These are phyloP conservation scores for Drosophila paranaensis DNA, from an alignment of 2,888 invertebrate species.

Conservation along the genomic window DNA sequence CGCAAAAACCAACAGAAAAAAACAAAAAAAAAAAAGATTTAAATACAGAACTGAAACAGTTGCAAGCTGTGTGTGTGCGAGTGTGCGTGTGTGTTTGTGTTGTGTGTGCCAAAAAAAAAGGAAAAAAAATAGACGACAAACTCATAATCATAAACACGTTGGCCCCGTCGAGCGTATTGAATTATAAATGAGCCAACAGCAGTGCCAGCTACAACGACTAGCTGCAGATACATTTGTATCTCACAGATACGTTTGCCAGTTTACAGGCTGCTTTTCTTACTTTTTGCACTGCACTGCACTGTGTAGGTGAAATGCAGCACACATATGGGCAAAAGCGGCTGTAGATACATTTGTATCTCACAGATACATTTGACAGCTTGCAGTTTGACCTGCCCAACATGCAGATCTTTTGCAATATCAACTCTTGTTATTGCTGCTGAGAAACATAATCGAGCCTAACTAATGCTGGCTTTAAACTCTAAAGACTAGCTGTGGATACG, in stretches of 20 bases:
- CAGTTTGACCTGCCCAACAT: neutral
- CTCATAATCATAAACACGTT: conserved; percentile 70
- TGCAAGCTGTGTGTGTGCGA: conserved; percentile 11
- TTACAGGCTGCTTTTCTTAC: conserved; percentile 14
- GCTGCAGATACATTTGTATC: conserved; percentile 44
- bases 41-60: conserved; percentile 14
- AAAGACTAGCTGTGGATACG: neutral
- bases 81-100: neutral
- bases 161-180: conserved; percentile 35
- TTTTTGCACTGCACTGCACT: neutral
- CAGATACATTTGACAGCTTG: neutral
- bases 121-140: conserved; percentile 37
- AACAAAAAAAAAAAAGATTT: conserved; percentile 21
- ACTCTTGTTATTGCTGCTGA: too few species aligned
- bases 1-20: conserved; percentile 45
- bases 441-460: too few species aligned
- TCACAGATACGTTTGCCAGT: conserved; percentile 14
- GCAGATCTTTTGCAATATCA: neutral
- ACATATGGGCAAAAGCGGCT: too few species aligned
- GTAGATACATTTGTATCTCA: conserved; percentile 2
- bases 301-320: neutral
- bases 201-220: conserved; percentile 25
- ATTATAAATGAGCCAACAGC: conserved; percentile 66
- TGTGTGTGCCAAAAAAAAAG: conserved; percentile 24
- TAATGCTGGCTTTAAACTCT: too few species aligned